phyloP scores from a whole-genome alignment of 92 coral and sea anemone genomes.

The Bergia sp. region DNA sequence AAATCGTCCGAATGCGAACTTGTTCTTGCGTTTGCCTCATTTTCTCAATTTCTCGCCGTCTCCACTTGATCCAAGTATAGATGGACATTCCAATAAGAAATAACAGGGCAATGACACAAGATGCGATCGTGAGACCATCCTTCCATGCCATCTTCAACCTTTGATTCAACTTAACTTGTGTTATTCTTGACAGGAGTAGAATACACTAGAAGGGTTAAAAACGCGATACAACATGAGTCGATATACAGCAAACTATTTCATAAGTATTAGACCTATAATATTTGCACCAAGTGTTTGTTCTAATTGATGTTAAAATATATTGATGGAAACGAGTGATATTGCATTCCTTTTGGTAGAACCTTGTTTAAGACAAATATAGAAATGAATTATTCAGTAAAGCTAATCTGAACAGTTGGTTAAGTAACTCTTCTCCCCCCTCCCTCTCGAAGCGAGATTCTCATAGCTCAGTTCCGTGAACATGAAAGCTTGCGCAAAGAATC shows the following conservation, averaged over 20 bases:
- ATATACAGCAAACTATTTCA: not conserved
- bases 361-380: too few species aligned
- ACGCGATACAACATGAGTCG: not conserved
- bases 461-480: too few species aligned
- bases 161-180: too few species aligned
- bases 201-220: not conserved
- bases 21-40: conserved; percentile 6
- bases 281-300: too few species aligned
- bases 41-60: conserved; percentile 17
- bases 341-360: too few species aligned
- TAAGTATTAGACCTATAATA: not conserved
- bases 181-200: not conserved
- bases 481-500: too few species aligned
- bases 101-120: conserved; percentile 47
- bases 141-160: conserved; percentile 25
- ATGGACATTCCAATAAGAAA: conserved; percentile 44
- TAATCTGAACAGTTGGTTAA: too few species aligned
- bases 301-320: too few species aligned
- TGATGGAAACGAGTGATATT: too few species aligned
- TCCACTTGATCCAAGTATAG: conserved; percentile 70
- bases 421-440: too few species aligned
- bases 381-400: too few species aligned
- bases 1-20: conserved; percentile 34
- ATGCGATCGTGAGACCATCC: conserved; percentile 47
- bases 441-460: too few species aligned